phyloP scores from a whole-genome alignment of 2,888 invertebrate genomes.

The Argyresthia albistria region DNA sequence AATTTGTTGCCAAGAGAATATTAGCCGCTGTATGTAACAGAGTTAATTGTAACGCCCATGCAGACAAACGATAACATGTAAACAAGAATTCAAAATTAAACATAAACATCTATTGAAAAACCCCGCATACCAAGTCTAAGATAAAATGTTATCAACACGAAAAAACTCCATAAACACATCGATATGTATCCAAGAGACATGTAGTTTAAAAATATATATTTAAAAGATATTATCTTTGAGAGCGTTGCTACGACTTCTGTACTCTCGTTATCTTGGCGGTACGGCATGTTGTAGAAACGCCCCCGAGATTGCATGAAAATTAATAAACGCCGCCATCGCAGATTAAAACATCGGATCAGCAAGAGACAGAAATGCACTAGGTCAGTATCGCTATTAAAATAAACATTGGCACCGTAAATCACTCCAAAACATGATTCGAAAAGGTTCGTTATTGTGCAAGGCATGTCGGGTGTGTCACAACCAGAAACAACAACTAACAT shows the following conservation, averaged over 20 bases:
- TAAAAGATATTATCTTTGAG: too few relatives aligned
- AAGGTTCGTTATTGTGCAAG: neutral
- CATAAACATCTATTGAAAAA: conserved; percentile 21
- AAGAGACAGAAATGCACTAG: conserved; percentile 49
- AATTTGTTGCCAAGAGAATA: too few relatives aligned
- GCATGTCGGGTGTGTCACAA: neutral
- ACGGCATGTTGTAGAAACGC: too few relatives aligned
- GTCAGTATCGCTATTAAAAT: conserved; percentile 40
- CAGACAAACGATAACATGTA: neutral
- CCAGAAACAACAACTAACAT: neutral
- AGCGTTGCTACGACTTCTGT: too few relatives aligned
- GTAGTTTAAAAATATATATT: too few relatives aligned
- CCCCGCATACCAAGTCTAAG: conserved; percentile 32
- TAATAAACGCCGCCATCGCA: too few relatives aligned
- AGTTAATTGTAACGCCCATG: too few relatives aligned
- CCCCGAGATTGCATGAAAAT: too few relatives aligned
- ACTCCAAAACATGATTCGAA: neutral
- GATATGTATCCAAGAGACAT: conserved; percentile 7
- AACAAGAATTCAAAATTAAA: neutral
- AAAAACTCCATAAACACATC: conserved; percentile 30
- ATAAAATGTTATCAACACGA: conserved; percentile 33
- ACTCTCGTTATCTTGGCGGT: too few relatives aligned
- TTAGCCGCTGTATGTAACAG: too few relatives aligned
- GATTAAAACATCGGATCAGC: too few relatives aligned
- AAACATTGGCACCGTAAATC: neutral